A percentile compares a stretch with the other conserved stretches of the same genome.
These are phyloP conservation scores for Drosophila neocordata DNA, from an alignment of 1,140 invertebrate genomes.

Conservation along the genomic window DNA sequence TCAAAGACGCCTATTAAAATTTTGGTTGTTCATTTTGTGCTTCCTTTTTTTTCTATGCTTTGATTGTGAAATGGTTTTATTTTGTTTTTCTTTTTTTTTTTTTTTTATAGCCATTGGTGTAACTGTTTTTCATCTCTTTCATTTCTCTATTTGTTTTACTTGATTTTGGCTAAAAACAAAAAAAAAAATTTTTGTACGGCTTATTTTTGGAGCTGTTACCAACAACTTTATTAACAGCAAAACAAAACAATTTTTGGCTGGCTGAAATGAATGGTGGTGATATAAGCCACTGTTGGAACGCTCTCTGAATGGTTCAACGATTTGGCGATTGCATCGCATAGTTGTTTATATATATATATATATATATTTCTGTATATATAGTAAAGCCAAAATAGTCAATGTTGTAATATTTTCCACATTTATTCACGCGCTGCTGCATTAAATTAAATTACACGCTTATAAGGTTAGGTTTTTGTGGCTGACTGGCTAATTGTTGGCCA, in stretches of 20 bases:
- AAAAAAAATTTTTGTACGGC: slow-evolving; percentile 16
- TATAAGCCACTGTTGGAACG: slow-evolving; percentile 36
- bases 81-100: slow-evolving; percentile 28
- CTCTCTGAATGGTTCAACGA: slow-evolving; percentile 46
- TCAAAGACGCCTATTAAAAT: slow-evolving; percentile 59
- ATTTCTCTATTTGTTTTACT: slow-evolving; percentile 34
- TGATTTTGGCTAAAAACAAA: slow-evolving; percentile 50
- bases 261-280: slow-evolving; percentile 31
- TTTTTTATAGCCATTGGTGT: slow-evolving; percentile 14
- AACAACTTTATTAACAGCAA: slow-evolving; percentile 61
- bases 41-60: slow-evolving; percentile 14
- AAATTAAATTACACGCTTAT: slow-evolving; percentile 64
- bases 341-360: slow-evolving; percentile 14
- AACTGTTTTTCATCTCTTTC: slow-evolving; percentile 10
- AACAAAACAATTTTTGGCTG: slow-evolving; percentile 53
- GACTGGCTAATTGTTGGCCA: slow-evolving; percentile 31
- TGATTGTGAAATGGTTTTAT: slow-evolving; percentile 31
- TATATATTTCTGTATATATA: slow-evolving; percentile 1
- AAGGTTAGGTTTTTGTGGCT: slow-evolving; percentile 42
- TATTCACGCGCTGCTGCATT: slow-evolving; percentile 58
- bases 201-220: slow-evolving; percentile 44
- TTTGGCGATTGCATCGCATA: slow-evolving; percentile 58
- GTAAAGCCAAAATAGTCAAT: slow-evolving; percentile 53
- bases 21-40: slow-evolving; percentile 23
- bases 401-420: slow-evolving; percentile 63